Evolutionary conservation across 1,140 invertebrate species (phyloP).

Genomic region (Drosophila takahashii): DNA sequence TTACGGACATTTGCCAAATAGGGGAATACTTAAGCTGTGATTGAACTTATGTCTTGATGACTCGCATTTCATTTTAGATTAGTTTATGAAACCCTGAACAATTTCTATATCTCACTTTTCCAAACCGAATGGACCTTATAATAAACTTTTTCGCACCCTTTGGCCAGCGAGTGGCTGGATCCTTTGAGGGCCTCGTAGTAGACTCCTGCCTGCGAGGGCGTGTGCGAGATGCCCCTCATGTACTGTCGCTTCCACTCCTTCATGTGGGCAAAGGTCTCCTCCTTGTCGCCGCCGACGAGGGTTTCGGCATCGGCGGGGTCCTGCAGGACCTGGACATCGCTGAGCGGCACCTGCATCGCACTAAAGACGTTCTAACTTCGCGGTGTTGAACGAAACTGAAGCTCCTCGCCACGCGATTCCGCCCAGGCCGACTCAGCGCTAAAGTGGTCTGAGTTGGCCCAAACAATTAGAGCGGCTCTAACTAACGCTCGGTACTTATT

Average conservation of each 20-base stretch:
- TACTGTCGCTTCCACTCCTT: constrained; percentile 76
- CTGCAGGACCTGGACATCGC: constrained; percentile 71
- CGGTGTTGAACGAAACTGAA: constrained; percentile 54
- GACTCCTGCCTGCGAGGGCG: constrained; percentile 76
- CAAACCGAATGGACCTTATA: neutral
- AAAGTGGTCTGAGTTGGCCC: constrained; percentile 41
- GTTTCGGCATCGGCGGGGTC: constrained; percentile 60
- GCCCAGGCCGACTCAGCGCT: constrained; percentile 47
- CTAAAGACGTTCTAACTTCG: constrained; percentile 41
- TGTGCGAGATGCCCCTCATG: constrained; percentile 77
- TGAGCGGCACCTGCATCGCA: constrained; percentile 69
- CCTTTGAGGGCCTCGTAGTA: constrained; percentile 81
- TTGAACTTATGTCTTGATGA: too few relatives aligned
- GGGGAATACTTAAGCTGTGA: too few relatives aligned
- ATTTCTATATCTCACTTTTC: too few relatives aligned
- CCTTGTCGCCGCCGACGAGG: constrained; percentile 34
- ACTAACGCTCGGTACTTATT: constrained; percentile 45
- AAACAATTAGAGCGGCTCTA: constrained; percentile 63
- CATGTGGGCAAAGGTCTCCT: constrained; percentile 62
- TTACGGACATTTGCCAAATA: too few relatives aligned
- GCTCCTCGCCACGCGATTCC: constrained; percentile 8
- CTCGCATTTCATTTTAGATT: too few relatives aligned
- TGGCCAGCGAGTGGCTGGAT: constrained; percentile 74
- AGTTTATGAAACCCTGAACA: too few relatives aligned
- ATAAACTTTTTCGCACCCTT: constrained; percentile 53